Evolutionary conservation across 2,888 invertebrate species (phyloP).

Genomic region (Chaitophorus viminalis): DNA sequence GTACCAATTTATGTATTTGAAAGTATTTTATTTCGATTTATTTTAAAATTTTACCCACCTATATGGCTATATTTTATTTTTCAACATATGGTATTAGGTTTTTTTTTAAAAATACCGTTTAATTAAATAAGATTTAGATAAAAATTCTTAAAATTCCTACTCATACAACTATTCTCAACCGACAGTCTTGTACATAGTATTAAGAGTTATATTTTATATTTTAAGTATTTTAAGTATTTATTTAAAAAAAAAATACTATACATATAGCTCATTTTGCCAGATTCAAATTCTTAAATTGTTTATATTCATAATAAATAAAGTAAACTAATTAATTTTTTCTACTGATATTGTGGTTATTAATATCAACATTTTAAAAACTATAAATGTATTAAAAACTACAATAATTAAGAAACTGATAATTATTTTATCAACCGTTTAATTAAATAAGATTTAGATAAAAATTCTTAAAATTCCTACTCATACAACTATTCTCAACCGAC

Average conservation of each 20-base stretch:
- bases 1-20: not conserved
- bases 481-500: not conserved
- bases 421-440: not conserved
- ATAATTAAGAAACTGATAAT: no score
- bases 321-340: no score
- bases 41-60: not conserved
- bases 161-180: not conserved
- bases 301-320: no score
- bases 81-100: not conserved
- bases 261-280: no score
- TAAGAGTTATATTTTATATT: not conserved
- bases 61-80: not conserved
- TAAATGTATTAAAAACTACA: not conserved
- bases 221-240: no score
- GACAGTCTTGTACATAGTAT: not conserved
- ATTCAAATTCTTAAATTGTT: no score
- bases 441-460: no score
- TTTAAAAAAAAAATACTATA: no score
- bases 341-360: not conserved
- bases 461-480: no score
- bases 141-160: no score
- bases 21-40: not conserved
- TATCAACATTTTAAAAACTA: not conserved
- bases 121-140: not conserved
- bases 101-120: not conserved